Conservation (phyloP, 1,140 invertebrate genomes). For the Drosophila setifemur region DNA sequence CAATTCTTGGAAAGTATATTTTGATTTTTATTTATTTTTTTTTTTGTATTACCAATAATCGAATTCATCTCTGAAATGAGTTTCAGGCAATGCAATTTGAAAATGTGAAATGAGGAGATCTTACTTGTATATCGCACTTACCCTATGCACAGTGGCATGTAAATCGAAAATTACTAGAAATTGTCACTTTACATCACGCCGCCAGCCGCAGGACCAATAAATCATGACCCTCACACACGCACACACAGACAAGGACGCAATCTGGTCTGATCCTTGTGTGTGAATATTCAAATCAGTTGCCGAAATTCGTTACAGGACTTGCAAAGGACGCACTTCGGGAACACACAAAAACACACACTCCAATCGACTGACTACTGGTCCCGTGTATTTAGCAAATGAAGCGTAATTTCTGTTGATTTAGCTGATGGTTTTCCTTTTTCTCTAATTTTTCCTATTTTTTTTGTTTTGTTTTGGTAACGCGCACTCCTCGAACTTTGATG, state of each 20-base stretch:
- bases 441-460: neutral
- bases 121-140: conserved; percentile 45
- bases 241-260: neutral
- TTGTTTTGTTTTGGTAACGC: neutral
- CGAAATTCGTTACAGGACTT: conserved; percentile 39
- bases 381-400: conserved; percentile 54
- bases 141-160: conserved; percentile 66
- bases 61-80: conserved; percentile 3
- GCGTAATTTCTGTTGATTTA: conserved; percentile 40
- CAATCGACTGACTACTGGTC: neutral
- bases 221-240: conserved; percentile 43
- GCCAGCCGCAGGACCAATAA: conserved; percentile 52
- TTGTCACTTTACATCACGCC: conserved; percentile 71
- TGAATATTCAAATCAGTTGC: conserved; percentile 72
- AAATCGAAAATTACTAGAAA: conserved; percentile 74
- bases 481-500: conserved; percentile 25
- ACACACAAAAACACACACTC: neutral
- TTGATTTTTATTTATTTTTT: neutral
- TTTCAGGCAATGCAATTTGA: conserved; percentile 7
- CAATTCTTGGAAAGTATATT: too few relatives aligned
- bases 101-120: conserved; percentile 16
- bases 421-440: neutral
- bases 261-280: conserved; percentile 12
- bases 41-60: neutral
- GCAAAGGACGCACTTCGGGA: conserved; percentile 4